Evolutionary conservation across 2,888 invertebrate species (phyloP).

Genomic region (Spilosoma lubricipeda): DNA sequence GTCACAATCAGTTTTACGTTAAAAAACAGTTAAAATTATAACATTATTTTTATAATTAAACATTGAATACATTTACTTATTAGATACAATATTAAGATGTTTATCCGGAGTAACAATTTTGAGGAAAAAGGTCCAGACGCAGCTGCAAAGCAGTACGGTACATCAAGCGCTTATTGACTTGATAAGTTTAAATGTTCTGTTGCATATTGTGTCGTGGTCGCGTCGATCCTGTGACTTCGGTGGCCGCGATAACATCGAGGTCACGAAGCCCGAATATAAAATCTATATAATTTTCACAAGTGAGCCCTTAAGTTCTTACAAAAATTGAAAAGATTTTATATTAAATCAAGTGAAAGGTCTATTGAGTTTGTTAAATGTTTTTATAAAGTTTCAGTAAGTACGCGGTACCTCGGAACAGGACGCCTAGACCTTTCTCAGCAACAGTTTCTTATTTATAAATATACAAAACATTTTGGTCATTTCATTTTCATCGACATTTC

Average conservation of each 20-base stretch:
- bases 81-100: conserved; percentile 62
- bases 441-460: conserved; percentile 68
- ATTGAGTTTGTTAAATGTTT: conserved; percentile 24
- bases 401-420: conserved; percentile 47
- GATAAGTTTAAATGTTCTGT: conserved; percentile 22
- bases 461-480: conserved; percentile 77
- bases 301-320: conserved; percentile 73
- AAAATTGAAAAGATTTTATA: conserved; percentile 68
- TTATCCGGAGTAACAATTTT: conserved; percentile 71
- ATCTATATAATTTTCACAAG: conserved; percentile 66
- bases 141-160: conserved; percentile 36
- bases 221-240: conserved; percentile 55
- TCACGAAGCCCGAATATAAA: conserved; percentile 65
- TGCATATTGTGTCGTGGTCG: conserved; percentile 14
- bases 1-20: conserved; percentile 58
- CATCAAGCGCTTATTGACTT: conserved; percentile 7
- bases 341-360: conserved; percentile 43
- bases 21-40: conserved; percentile 72
- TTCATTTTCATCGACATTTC: conserved; percentile 61
- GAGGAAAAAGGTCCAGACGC: conserved; percentile 53
- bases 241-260: conserved; percentile 44
- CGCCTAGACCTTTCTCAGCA: conserved; percentile 56
- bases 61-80: conserved; percentile 75
- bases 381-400: conserved; percentile 49
- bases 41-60: conserved; percentile 65